Percentiles rank a stretch among this genome's conserved stretches.
phyloP scores from a whole-genome alignment of 2,888 invertebrate genomes.

The Lasioglossum vierecki region DNA sequence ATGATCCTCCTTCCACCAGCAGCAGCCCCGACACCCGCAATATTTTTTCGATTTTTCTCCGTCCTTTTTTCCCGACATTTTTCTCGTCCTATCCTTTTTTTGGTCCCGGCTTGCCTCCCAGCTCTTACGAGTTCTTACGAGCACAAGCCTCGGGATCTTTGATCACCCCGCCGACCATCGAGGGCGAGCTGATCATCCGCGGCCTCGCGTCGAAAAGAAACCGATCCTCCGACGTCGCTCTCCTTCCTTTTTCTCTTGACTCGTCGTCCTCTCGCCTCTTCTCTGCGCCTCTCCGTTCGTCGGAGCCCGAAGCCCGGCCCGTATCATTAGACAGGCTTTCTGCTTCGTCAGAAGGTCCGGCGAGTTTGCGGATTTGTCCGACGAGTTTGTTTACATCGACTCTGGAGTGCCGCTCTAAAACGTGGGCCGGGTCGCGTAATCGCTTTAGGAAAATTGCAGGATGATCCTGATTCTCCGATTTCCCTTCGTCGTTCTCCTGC shows the following conservation, averaged over 20 bases:
- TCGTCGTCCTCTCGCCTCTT: not conserved
- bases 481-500: not conserved
- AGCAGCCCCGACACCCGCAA: conserved; percentile 53
- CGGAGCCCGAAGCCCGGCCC: conserved; percentile 14
- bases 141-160: conserved; percentile 74
- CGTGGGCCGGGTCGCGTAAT: conserved; percentile 6
- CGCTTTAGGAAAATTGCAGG: conserved; percentile 7
- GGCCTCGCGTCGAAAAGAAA: conserved; percentile 72
- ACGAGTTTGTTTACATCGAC: conserved; percentile 52
- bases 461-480: too few relatives aligned
- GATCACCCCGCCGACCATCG: conserved; percentile 79
- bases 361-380: conserved; percentile 51
- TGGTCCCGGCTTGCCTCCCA: conserved; percentile 29
- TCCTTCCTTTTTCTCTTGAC: conserved; percentile 34
- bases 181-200: conserved; percentile 79
- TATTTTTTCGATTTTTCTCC: conserved; percentile 70
- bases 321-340: conserved; percentile 69
- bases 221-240: conserved; percentile 62
- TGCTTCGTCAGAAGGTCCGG: conserved; percentile 54
- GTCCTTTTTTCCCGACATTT: conserved; percentile 40
- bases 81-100: not conserved
- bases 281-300: not conserved
- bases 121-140: conserved; percentile 61
- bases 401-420: not conserved
- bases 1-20: conserved; percentile 49